Evolutionary conservation across 2,888 invertebrate species (phyloP), one percentile per base, ranked within the genome.

Genomic region (Drosophila meridionalis): DNA sequence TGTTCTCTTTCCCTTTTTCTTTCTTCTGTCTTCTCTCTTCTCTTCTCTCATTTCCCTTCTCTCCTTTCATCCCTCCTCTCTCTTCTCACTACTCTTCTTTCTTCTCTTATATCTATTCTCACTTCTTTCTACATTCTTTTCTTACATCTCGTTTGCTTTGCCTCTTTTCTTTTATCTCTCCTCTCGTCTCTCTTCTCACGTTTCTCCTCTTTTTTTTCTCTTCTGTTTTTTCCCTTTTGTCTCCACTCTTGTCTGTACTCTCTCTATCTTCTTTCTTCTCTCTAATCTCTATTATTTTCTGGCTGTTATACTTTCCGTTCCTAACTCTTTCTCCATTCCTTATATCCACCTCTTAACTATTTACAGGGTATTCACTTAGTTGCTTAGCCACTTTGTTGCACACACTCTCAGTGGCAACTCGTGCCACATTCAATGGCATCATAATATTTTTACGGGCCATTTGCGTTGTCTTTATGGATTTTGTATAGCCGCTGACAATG

Each of bases 391-490:
- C 28, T 59, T 40, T 43, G 50, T 66, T 62, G 79, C 62, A 48
- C 30, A 38, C 26, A 47, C 48, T 34, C 14, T 20, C 30, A 9
- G 30, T 68, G 68, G 8, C 76, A 52, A 57, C 20, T 53, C 50
- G 60, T 28, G 69, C 69, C 57, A 68, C 60, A 68, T 72, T 83
- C 90, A 89, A 84, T 79, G 88, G 86, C 82, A 85, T 87, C 75
- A 90, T 82, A 87, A 87, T 88, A 87, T 90, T 80, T 90, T 90
- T 77, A 87, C 80, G 88, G 86, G 66, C 91, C 90, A 87, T 87
- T 89, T 80, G 74, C 40, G 76, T 74, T 80, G 90, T 82, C 87
- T 87, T 82, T 87, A 87, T 87, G 83, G 83, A 78, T 87, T 84
- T 68, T 73, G 73, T 81, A 79, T 76, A 83, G 87, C 55, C 48